Evolutionary conservation across 2,113 vertebrate species (phyloP), one percentile per base, ranked within the genome.

Genomic region (Corvus cornix): DNA sequence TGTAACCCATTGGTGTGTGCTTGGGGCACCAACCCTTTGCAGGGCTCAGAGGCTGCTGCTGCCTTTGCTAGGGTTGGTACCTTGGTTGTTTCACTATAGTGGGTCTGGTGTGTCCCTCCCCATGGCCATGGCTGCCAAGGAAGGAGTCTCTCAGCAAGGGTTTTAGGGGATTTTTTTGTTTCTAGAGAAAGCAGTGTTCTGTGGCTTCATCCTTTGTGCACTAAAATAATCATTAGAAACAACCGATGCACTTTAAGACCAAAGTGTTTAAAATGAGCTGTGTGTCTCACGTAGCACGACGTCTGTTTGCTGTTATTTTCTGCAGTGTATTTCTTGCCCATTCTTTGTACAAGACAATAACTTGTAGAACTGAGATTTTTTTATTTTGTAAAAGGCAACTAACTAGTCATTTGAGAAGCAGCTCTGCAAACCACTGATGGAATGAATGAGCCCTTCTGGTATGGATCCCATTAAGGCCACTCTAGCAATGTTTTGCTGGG

Each of bases 271-370:
- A 87, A 94, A 89, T 5, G 49, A 91, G 66, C 58, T 51, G 43
- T 2, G 1, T 52, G 67, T 70, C 78, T 81, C 93, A 80, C 20
- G 4, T 52, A 64, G 63, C 31, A 66, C 44, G 7, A 46, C 0
- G 66, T 83, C 93, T 97, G 95, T 85, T 93, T 94, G 87, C 62
- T 96, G 84, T 96, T 94, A 76, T 66, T 93, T 77, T 90, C 74
- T 79, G 37, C 37, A 39, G n/a, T 12, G 4, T 72, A 41, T 76
- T 94, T 96, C 86, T 79, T 85, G 51, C 41, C 81, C 51, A 81
- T 84, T 95, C 82, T 94, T 93, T 96, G 59, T 80, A 55, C 23
- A 87, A 93, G 59, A 96, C 91, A 97, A 95, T 95, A 88, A 94
- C 74, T 96, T 83, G 80, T 69, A 62, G 70, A 94, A 84, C 66